A percentile compares a stretch with the other conserved stretches of the same genome.
phyloP scores from a whole-genome alignment of 2,888 invertebrate species.

The Axea sp. region DNA sequence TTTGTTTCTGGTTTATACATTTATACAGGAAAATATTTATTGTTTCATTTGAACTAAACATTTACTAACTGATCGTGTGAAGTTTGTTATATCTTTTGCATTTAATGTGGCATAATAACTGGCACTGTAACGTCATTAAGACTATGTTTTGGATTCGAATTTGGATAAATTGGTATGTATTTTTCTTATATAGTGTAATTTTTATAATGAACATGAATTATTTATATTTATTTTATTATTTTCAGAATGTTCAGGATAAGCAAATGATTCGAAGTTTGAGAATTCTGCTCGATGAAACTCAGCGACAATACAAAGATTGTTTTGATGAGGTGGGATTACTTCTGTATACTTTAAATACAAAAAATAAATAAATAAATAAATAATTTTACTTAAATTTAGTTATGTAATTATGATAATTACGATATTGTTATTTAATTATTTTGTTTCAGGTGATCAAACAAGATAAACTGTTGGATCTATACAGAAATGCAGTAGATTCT shows the following conservation, averaged over 20 bases:
- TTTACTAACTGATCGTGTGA: conserved; percentile 29
- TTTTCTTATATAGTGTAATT: background rate
- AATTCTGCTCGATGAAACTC: conserved; percentile 70
- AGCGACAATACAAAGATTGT: conserved; percentile 74
- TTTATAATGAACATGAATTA: background rate
- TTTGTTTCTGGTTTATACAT: background rate
- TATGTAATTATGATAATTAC: too few relatives aligned
- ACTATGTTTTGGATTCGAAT: conserved; percentile 11
- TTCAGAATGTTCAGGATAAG: conserved; percentile 70
- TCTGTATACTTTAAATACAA: background rate
- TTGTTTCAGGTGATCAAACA: conserved; percentile 72
- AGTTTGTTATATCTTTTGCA: conserved; percentile 10
- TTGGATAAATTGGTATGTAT: conserved; percentile 39
- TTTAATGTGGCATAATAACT: conserved; percentile 15
- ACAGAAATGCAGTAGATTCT: conserved; percentile 70
- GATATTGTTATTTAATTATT: too few relatives aligned
- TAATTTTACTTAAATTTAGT: too few relatives aligned
- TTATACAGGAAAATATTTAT: too few relatives aligned
- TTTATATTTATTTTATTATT: conserved; percentile 46
- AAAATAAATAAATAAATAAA: conserved; percentile 4
- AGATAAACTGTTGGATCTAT: conserved; percentile 71
- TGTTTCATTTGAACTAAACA: conserved; percentile 6
- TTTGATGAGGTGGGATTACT: conserved; percentile 72
- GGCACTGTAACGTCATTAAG: conserved; percentile 20
- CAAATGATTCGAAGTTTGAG: conserved; percentile 70